phyloP scores from a whole-genome alignment of 2,113 vertebrate species.

The Melospiza melodia region DNA sequence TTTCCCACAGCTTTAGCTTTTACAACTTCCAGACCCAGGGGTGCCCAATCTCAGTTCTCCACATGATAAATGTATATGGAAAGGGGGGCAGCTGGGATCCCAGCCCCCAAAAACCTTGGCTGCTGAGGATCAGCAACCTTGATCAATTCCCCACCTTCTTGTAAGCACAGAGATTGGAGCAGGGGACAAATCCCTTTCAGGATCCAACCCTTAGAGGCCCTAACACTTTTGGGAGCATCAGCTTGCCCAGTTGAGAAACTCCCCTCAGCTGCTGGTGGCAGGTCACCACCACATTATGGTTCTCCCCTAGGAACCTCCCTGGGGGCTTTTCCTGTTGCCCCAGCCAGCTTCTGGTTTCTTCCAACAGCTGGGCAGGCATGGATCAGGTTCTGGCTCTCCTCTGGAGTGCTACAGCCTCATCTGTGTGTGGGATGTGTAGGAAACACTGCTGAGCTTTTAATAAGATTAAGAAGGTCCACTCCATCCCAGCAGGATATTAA shows the following conservation, averaged over 20 bases:
- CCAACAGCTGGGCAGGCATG: neutral
- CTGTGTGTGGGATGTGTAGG: neutral
- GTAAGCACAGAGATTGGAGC: neutral
- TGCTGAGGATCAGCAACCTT: neutral
- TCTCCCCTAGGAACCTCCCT: neutral
- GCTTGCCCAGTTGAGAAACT: neutral
- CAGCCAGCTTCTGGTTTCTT: neutral
- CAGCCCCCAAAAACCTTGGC: neutral
- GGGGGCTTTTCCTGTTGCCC: neutral
- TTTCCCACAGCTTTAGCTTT: neutral
- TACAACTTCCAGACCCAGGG: neutral
- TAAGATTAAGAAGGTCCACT: neutral
- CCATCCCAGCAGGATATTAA: neutral
- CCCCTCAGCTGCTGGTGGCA: neutral
- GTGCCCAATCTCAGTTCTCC: neutral
- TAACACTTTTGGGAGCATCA: neutral
- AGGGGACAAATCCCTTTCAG: neutral
- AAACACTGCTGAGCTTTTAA: neutral
- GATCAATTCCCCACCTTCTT: neutral
- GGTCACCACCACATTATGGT: neutral
- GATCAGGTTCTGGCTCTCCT: neutral
- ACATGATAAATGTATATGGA: neutral
- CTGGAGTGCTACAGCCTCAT: neutral
- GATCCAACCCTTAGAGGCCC: fast-evolving
- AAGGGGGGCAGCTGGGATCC: neutral